phyloP scores from a whole-genome alignment of 2,113 vertebrate species.

The Pimephales promelas region DNA sequence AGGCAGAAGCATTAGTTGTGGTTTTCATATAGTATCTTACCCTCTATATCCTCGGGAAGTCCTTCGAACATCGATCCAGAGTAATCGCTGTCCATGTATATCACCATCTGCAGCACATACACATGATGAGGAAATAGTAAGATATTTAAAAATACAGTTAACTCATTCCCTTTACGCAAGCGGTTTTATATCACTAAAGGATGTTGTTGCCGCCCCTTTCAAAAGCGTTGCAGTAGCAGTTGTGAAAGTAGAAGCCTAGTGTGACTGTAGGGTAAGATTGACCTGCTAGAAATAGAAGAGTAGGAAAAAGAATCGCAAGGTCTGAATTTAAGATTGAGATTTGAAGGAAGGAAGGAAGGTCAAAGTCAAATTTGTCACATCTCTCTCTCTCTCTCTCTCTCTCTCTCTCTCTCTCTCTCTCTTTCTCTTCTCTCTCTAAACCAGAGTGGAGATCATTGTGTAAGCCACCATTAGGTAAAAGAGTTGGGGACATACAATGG shows the following conservation, averaged over 20 bases:
- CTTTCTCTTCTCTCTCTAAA: no score
- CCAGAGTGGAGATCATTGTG: no score
- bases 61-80: neutral
- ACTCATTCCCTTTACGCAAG: neutral
- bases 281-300: neutral
- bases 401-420: no score
- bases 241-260: neutral
- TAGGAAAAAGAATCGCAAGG: no score
- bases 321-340: no score
- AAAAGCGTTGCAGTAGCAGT: neutral
- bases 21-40: neutral
- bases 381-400: no score
- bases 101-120: neutral
- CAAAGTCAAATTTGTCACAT: no score
- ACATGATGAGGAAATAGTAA: neutral
- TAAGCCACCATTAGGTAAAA: no score
- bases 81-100: neutral
- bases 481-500: no score
- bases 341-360: no score
- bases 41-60: rapidly evolving
- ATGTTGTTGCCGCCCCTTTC: neutral
- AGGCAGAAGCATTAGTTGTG: neutral
- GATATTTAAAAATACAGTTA: neutral
- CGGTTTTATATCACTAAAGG: neutral
- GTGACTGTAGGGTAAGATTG: neutral